Conservation (phyloP, 2,797 vertebrate species). For the Acipenser transmontanus region DNA sequence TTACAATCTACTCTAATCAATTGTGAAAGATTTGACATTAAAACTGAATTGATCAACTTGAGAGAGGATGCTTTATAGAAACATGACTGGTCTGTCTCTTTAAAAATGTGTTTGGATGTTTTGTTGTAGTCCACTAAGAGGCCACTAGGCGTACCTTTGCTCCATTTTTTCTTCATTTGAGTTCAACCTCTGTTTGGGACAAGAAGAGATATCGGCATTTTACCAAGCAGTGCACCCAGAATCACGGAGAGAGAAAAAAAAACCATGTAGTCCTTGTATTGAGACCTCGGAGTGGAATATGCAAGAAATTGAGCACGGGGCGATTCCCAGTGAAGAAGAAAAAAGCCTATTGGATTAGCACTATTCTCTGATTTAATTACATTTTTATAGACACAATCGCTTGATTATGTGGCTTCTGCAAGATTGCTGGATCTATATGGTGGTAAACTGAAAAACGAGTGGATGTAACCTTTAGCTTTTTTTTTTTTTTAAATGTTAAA, state of each 20-base stretch:
- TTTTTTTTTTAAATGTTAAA: not conserved
- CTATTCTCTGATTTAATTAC: conserved; percentile 51
- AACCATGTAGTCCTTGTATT: conserved; percentile 19
- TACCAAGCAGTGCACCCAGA: conserved; percentile 46
- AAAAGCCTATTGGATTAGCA: conserved; percentile 59
- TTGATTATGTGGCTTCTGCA: conserved; percentile 51
- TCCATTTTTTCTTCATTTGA: conserved; percentile 61
- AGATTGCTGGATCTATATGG: conserved; percentile 56
- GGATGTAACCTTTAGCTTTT: conserved; percentile 18
- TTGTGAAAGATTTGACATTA: too few relatives aligned
- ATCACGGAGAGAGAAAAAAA: conserved; percentile 31
- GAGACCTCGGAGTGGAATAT: conserved; percentile 35
- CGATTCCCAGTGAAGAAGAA: conserved; percentile 53
- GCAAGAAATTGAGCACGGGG: conserved; percentile 47
- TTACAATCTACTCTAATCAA: too few relatives aligned
- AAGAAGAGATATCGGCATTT: conserved; percentile 51
- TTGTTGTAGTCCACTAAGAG: conserved; percentile 29
- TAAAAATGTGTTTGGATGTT: conserved; percentile 3
- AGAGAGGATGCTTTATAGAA: too few relatives aligned
- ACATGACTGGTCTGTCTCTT: not conserved
- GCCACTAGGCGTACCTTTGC: conserved; percentile 68
- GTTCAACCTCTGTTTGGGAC: conserved; percentile 52
- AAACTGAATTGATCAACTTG: too few relatives aligned
- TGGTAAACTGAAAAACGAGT: conserved; percentile 43
- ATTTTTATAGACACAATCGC: conserved; percentile 45